phyloP scores from a whole-genome alignment of 2,113 vertebrate genomes.

The Nanorana parkeri region DNA sequence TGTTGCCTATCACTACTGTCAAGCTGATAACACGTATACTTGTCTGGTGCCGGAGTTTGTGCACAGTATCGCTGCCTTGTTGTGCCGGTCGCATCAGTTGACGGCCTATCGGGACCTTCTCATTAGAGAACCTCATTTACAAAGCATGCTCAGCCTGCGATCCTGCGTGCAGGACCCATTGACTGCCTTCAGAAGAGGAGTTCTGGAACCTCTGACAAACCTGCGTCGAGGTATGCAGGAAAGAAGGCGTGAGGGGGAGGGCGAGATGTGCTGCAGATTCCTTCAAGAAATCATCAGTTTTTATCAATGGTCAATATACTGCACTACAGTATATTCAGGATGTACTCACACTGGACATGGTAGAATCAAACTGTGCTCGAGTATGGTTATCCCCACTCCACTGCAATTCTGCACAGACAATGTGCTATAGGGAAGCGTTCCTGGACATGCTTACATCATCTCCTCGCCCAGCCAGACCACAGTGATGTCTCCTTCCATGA shows the following conservation, averaged over 20 bases:
- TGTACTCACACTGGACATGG: no score
- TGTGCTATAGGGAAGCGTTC: no score
- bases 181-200: conserved; percentile 87
- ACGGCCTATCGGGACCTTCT: conserved; percentile 88
- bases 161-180: conserved; percentile 95
- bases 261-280: background rate
- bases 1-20: conserved; percentile 97
- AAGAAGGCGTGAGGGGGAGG: background rate
- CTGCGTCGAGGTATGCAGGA: conserved; percentile 84
- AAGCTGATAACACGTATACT: conserved; percentile 97
- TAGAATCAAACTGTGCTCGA: no score
- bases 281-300: no score
- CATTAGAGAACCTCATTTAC: conserved; percentile 86
- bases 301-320: no score
- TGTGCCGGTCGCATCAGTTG: conserved; percentile 88
- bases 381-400: no score
- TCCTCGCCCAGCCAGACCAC: no score
- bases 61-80: conserved; percentile 90
- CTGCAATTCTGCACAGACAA: no score
- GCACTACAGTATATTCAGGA: no score
- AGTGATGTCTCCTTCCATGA: no score
- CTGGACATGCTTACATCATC: no score
- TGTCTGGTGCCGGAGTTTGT: conserved; percentile 97
- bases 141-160: conserved; percentile 93
- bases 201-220: conserved; percentile 86